Conservation (phyloP, 2,888 invertebrate genomes). For the Cephus nigrinus region DNA sequence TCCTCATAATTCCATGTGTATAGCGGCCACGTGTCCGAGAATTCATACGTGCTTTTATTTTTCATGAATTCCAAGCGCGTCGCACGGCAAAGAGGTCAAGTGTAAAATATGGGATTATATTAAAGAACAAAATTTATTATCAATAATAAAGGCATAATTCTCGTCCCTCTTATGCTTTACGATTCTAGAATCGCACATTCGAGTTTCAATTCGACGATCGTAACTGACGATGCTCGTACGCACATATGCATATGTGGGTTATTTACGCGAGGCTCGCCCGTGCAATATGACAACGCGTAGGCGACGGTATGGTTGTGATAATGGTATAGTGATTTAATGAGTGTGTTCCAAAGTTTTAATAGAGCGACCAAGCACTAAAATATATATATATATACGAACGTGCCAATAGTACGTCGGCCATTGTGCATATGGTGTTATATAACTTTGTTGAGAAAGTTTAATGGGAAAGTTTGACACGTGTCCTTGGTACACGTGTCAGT, state of each 20-base stretch:
- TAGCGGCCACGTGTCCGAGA: background rate
- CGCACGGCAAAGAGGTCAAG: background rate
- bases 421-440: background rate
- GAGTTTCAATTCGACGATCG: background rate
- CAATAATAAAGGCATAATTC: background rate
- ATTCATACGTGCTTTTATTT: background rate
- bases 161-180: background rate
- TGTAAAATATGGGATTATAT: background rate
- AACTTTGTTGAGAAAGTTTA: background rate
- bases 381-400: background rate
- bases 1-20: background rate
- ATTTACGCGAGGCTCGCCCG: background rate
- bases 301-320: background rate
- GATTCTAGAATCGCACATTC: background rate
- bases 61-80: background rate
- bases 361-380: background rate
- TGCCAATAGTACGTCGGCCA: background rate
- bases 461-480: background rate
- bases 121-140: background rate
- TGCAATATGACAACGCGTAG: background rate
- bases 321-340: background rate
- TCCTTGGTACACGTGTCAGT: too few species aligned
- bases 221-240: background rate
- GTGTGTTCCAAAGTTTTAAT: background rate
- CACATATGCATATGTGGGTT: background rate